A percentile compares a stretch with the other conserved stretches of the same genome.
phyloP scores from a whole-genome alignment of 1,140 invertebrate genomes.

The Trichoplusia ni region DNA sequence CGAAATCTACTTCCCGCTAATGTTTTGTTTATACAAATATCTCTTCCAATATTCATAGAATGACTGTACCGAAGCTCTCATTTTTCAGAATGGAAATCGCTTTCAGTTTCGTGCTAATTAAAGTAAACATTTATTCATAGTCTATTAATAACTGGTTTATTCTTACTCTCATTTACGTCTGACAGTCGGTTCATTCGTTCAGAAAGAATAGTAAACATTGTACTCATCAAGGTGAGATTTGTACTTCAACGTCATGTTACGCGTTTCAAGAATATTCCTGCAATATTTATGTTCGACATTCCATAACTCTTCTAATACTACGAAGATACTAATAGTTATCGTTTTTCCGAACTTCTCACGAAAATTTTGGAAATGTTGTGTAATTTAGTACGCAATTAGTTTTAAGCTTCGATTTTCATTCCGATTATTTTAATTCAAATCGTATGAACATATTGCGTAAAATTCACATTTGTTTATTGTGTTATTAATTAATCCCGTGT shows the following conservation, averaged over 20 bases:
- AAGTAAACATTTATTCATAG: slow-evolving; percentile 22
- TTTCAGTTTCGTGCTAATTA: slow-evolving; percentile 6
- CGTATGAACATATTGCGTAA: no score
- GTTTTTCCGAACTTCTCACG: no score
- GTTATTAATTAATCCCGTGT: no score
- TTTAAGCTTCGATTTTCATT: no score
- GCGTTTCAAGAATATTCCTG: background rate
- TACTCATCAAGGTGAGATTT: slow-evolving; percentile 13
- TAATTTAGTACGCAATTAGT: no score
- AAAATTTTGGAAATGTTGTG: no score
- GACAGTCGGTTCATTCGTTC: slow-evolving; percentile 1
- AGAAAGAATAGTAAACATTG: background rate
- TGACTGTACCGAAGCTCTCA: background rate
- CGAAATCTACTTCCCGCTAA: slow-evolving; percentile 13
- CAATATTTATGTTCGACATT: background rate
- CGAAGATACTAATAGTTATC: no score
- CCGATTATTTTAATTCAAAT: no score
- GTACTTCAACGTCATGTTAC: background rate
- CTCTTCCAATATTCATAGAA: slow-evolving; percentile 14
- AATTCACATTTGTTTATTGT: no score
- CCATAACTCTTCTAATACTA: no score
- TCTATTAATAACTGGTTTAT: slow-evolving; percentile 12
- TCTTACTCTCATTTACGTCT: slow-evolving; percentile 20
- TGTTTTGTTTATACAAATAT: slow-evolving; percentile 27
- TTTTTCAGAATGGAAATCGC: slow-evolving; percentile 17